Percentiles rank a stretch among this genome's conserved stretches.
Conservation (phyloP, 1,140 invertebrate species). For the Drosophila kohkoa region DNA sequence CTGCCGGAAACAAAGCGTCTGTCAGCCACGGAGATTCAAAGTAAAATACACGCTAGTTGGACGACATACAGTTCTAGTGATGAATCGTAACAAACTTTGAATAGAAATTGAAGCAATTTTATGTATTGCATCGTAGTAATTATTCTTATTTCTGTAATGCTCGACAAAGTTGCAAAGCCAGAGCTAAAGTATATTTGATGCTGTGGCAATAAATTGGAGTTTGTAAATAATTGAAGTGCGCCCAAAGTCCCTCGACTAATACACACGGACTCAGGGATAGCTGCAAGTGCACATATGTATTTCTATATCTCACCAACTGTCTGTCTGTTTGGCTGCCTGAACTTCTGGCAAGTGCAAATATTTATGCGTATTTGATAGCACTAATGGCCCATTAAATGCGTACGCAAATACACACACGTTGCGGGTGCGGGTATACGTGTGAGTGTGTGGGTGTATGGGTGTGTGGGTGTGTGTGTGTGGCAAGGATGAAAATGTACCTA, state of each 20-base stretch:
- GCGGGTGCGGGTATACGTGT: constrained; percentile 3
- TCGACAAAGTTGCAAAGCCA: background rate
- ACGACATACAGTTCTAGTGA: background rate
- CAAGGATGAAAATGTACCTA: constrained; percentile 82
- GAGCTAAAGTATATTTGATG: background rate
- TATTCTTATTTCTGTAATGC: background rate
- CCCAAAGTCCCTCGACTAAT: constrained; percentile 3
- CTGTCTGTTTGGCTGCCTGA: constrained; percentile 33
- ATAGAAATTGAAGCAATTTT: background rate
- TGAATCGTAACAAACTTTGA: constrained; percentile 3
- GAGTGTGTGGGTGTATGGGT: constrained; percentile 2
- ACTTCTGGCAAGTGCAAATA: constrained; percentile 76
- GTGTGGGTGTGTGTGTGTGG: constrained; percentile 32
- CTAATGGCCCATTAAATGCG: constrained; percentile 82
- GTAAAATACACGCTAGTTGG: background rate
- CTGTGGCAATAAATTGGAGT: constrained; percentile 1
- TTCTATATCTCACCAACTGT: constrained; percentile 14
- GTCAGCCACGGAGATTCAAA: constrained; percentile 3
- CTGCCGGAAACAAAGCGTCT: constrained; percentile 46
- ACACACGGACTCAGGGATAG: background rate
- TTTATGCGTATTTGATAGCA: constrained; percentile 84
- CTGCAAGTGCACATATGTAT: constrained; percentile 32
- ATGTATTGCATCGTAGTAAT: background rate
- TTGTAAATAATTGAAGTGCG: constrained; percentile 10
- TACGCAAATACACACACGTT: constrained; percentile 77